phyloP scores from a whole-genome alignment of 2,888 invertebrate genomes.

The Tenthredo amoena region DNA sequence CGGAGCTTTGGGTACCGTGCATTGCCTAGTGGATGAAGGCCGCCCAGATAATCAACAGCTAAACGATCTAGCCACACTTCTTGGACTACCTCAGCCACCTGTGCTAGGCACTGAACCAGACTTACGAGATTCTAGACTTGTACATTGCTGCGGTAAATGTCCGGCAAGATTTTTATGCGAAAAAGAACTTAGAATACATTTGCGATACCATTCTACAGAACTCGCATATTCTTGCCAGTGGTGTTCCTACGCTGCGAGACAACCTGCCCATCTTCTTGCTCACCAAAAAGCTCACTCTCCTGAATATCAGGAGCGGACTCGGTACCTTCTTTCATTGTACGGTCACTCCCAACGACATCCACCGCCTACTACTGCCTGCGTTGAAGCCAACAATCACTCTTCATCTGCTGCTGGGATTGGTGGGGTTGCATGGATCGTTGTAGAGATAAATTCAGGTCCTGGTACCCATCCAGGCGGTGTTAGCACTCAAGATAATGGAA shows the following conservation, averaged over 20 bases:
- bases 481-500: slow-evolving; percentile 60
- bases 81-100: slow-evolving; percentile 67
- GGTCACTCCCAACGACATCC: slow-evolving; percentile 83
- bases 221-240: slow-evolving; percentile 86
- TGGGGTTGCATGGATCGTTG: slow-evolving; percentile 73
- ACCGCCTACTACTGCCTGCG: slow-evolving; percentile 81
- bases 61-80: slow-evolving; percentile 68
- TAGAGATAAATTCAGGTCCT: slow-evolving; percentile 60
- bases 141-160: slow-evolving; percentile 90
- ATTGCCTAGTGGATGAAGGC: slow-evolving; percentile 84
- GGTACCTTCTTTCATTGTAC: slow-evolving; percentile 84
- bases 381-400: slow-evolving; percentile 65
- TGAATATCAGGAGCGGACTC: slow-evolving; percentile 89
- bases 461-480: background rate
- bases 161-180: slow-evolving; percentile 91
- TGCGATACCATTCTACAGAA: slow-evolving; percentile 84
- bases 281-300: slow-evolving; percentile 88
- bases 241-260: slow-evolving; percentile 88
- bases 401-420: slow-evolving; percentile 52
- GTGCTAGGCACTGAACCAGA: slow-evolving; percentile 70
- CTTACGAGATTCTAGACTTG: slow-evolving; percentile 68
- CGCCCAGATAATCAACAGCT: slow-evolving; percentile 80
- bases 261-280: slow-evolving; percentile 84
- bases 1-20: slow-evolving; percentile 85
- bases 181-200: slow-evolving; percentile 87